These are phyloP conservation scores for Sarcophaga carnaria DNA, from an alignment of 2,888 invertebrate species.

Conservation along the genomic window DNA sequence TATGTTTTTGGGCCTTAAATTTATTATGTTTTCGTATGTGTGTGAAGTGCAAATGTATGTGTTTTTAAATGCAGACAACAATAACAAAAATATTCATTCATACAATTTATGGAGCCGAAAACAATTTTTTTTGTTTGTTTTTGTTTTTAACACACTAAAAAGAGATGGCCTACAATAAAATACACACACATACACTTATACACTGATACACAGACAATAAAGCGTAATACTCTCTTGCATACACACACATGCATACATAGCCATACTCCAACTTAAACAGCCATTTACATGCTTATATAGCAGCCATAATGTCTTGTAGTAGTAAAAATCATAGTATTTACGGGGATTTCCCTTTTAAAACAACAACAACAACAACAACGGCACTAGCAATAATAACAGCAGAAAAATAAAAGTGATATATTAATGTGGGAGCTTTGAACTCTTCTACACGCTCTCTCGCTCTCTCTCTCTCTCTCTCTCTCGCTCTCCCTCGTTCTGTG, in stretches of 20 bases:
- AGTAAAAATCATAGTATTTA: slow-evolving; percentile 66
- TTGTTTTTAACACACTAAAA: slow-evolving; percentile 60
- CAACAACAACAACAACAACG: slow-evolving; percentile 51
- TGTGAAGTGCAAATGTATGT: slow-evolving; percentile 12
- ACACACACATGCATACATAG: slow-evolving; percentile 39
- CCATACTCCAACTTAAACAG: background rate
- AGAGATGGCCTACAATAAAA: slow-evolving; percentile 64
- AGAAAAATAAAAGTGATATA: slow-evolving; percentile 68
- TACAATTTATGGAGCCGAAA: slow-evolving; percentile 65
- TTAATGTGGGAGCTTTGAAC: slow-evolving; percentile 70
- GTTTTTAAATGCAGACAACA: slow-evolving; percentile 55
- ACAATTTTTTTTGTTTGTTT: background rate
- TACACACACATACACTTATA: background rate
- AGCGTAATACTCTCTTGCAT: slow-evolving; percentile 26
- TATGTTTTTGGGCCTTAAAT: slow-evolving; percentile 71
- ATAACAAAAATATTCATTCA: slow-evolving; percentile 67
- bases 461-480: slow-evolving; percentile 6
- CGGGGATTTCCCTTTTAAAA: slow-evolving; percentile 68
- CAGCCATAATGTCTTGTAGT: slow-evolving; percentile 65
- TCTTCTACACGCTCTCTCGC: slow-evolving; percentile 34
- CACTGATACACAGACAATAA: slow-evolving; percentile 51
- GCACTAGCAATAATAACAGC: slow-evolving; percentile 5
- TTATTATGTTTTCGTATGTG: slow-evolving; percentile 71
- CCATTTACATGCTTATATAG: slow-evolving; percentile 19
- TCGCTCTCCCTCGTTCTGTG: background rate